These are phyloP conservation scores for Pseudolaguvia tuberculata DNA, from an alignment of 2,113 vertebrate species.

Conservation along the genomic window DNA sequence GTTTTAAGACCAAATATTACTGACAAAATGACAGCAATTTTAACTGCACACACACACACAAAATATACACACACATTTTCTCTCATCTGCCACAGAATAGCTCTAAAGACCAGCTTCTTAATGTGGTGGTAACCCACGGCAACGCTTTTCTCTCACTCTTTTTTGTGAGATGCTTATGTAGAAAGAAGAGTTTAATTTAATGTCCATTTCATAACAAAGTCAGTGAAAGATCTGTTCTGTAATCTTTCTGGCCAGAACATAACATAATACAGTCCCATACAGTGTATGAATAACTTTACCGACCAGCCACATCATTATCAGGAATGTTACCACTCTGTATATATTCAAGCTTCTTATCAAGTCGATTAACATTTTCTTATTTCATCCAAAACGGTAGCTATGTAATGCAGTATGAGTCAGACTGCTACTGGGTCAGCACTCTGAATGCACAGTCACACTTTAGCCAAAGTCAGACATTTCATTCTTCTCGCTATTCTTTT, in stretches of 20 bases:
- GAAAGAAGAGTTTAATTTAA: slow-evolving; percentile 23
- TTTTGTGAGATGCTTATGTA: slow-evolving; percentile 15
- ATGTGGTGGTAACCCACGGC: slow-evolving; percentile 49
- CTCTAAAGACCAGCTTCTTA: slow-evolving; percentile 39
- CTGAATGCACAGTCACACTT: no score
- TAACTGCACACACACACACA: neutral
- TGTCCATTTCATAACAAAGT: slow-evolving; percentile 11
- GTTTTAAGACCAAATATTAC: neutral
- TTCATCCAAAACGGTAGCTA: neutral
- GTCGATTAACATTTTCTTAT: neutral
- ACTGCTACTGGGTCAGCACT: no score
- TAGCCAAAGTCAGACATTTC: no score
- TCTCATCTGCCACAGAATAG: slow-evolving; percentile 29
- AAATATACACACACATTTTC: slow-evolving; percentile 30
- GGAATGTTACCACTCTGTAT: neutral
- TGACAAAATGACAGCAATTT: neutral
- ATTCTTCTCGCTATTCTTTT: no score
- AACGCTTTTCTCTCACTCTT: slow-evolving; percentile 37
- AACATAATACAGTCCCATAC: neutral
- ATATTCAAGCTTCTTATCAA: neutral
- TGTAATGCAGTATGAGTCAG: no score
- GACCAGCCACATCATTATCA: neutral
- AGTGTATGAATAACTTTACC: neutral
- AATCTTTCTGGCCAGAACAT: neutral
- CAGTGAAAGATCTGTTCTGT: neutral